Percentiles rank a stretch among this genome's conserved stretches.
phyloP scores from a whole-genome alignment of 2,113 vertebrate genomes.

The Trematomus loennbergii region DNA sequence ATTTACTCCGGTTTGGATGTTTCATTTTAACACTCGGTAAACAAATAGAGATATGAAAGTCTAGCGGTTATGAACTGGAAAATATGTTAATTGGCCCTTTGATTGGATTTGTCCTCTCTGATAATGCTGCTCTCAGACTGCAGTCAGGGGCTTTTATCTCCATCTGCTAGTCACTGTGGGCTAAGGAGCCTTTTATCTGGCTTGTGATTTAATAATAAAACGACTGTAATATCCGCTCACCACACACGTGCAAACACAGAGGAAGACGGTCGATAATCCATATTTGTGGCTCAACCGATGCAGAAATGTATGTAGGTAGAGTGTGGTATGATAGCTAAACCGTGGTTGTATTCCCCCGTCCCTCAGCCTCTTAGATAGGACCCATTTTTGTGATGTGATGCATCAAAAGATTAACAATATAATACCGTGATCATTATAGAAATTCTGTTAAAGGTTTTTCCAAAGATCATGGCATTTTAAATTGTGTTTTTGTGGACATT shows the following conservation, averaged over 20 bases:
- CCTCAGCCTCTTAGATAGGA: neutral
- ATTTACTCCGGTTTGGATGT: neutral
- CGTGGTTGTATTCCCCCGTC: neutral
- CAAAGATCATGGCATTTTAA: constrained; percentile 10
- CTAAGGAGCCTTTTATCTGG: constrained; percentile 60
- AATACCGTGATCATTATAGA: constrained; percentile 9
- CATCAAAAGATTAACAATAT: constrained; percentile 23
- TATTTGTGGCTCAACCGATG: neutral
- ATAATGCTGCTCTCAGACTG: constrained; percentile 51
- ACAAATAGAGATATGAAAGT: constrained; percentile 9
- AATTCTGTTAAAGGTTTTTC: constrained; percentile 12
- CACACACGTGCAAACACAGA: constrained; percentile 41
- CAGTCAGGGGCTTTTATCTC: constrained; percentile 53
- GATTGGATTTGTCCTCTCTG: constrained; percentile 50
- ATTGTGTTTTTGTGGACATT: neutral
- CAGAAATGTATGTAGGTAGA: constrained; percentile 3
- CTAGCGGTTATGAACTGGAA: constrained; percentile 19
- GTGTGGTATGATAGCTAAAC: neutral
- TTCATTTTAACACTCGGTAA: constrained; percentile 10
- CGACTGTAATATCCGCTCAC: constrained; percentile 31
- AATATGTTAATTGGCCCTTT: constrained; percentile 49
- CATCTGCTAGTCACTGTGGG: constrained; percentile 38
- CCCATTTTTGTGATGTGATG: constrained; percentile 1
- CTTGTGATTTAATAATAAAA: constrained; percentile 70
- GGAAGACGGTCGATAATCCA: neutral